phyloP scores from a whole-genome alignment of 2,888 invertebrate genomes.

The Tetheella fluctuosa region DNA sequence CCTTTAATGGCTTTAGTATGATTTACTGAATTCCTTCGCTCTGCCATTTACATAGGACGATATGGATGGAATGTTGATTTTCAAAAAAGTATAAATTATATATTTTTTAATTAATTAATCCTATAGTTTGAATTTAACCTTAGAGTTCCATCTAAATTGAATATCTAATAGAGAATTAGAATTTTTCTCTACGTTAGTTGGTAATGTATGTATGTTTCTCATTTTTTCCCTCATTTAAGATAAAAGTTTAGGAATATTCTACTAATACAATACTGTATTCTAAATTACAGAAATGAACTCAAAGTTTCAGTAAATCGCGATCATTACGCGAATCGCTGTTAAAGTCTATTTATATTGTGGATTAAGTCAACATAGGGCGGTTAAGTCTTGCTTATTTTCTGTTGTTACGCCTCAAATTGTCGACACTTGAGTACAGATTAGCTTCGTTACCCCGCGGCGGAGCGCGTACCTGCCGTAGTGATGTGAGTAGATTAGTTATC shows the following conservation, averaged over 20 bases:
- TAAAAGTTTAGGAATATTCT: no score
- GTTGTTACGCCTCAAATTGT: slow-evolving; percentile 83
- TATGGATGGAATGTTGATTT: background rate
- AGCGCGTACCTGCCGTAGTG: slow-evolving; percentile 67
- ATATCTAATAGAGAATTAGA: no score
- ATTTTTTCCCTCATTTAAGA: no score
- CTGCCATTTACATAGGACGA: background rate
- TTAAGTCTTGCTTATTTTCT: slow-evolving; percentile 78
- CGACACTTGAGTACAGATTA: slow-evolving; percentile 84
- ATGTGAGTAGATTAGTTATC: slow-evolving; percentile 28
- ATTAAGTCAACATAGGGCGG: slow-evolving; percentile 66
- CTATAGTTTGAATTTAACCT: no score
- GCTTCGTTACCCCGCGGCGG: slow-evolving; percentile 81
- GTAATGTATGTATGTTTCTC: no score
- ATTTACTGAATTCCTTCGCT: slow-evolving; percentile 1
- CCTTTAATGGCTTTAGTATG: background rate
- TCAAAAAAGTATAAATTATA: background rate
- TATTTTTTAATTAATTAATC: background rate
- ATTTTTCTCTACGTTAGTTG: no score
- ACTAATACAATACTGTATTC: slow-evolving; percentile 14
- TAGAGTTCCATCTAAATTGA: no score
- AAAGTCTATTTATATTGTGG: slow-evolving; percentile 56
- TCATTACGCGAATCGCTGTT: slow-evolving; percentile 44
- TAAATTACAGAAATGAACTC: slow-evolving; percentile 17
- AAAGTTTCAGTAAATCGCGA: slow-evolving; percentile 32